These are phyloP conservation scores for Monochamus alternatus DNA, from an alignment of 2,888 invertebrate species.

Conservation along the genomic window DNA sequence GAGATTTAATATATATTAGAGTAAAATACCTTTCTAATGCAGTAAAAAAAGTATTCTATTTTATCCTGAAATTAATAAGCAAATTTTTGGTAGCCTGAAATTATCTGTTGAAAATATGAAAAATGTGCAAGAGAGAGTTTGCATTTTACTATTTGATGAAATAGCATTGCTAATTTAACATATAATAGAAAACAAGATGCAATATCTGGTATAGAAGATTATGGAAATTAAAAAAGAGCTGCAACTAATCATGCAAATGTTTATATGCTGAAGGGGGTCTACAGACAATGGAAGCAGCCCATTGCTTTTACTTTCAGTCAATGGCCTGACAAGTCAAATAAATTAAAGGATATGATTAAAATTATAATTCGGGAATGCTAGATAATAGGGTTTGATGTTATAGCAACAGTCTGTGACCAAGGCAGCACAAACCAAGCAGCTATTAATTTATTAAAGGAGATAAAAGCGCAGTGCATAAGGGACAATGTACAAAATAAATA, in stretches of 20 bases:
- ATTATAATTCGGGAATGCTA: neutral
- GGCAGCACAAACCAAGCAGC: conserved; percentile 6
- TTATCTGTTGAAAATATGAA: too few relatives aligned
- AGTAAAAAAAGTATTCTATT: too few relatives aligned
- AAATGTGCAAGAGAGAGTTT: neutral
- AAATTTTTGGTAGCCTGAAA: too few relatives aligned
- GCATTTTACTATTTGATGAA: neutral
- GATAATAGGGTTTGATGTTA: neutral
- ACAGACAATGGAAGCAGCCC: neutral
- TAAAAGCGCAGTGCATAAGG: neutral
- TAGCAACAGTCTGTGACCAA: conserved; percentile 7
- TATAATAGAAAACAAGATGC: neutral
- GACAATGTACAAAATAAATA: neutral
- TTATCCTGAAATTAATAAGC: too few relatives aligned
- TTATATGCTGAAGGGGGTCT: neutral
- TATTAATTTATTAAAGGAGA: conserved; percentile 2
- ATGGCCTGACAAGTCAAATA: neutral
- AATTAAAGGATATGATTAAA: neutral
- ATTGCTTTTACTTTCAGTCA: neutral
- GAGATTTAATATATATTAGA: too few relatives aligned
- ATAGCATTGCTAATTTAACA: neutral
- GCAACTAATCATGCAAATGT: neutral
- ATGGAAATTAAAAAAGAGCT: neutral
- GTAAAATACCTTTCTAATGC: too few relatives aligned
- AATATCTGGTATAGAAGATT: neutral